These are phyloP conservation scores for Fistularia tabacaria DNA, from an alignment of 2,797 vertebrate species.

Conservation along the genomic window DNA sequence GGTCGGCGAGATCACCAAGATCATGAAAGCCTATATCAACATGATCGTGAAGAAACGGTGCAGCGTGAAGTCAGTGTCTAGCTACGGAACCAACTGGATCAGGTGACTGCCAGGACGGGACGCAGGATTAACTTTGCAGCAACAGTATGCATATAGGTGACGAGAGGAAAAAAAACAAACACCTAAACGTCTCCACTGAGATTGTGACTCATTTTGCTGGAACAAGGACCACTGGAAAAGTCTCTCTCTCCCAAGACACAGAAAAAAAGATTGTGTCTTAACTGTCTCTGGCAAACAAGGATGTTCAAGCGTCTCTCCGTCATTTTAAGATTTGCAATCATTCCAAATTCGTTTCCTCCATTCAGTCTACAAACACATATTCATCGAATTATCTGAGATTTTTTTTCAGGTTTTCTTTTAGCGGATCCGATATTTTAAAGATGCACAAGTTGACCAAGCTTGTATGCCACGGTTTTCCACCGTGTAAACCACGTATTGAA, in stretches of 20 bases:
- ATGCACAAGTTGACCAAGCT: neutral
- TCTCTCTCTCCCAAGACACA: conserved; percentile 8
- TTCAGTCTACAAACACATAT: conserved; percentile 18
- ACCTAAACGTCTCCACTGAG: conserved; percentile 1
- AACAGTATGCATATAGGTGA: too few species aligned
- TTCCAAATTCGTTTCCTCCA: conserved; percentile 30
- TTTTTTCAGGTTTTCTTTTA: conserved; percentile 21
- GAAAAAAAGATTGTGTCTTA: conserved; percentile 1
- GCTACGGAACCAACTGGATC: conserved; percentile 82
- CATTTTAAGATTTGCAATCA: conserved; percentile 31
- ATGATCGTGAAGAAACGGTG: conserved; percentile 96
- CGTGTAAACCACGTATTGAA: too few species aligned
- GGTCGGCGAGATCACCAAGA: conserved; percentile 93
- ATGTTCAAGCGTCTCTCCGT: conserved; percentile 24
- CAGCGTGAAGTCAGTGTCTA: conserved; percentile 85
- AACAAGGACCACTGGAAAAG: conserved; percentile 3
- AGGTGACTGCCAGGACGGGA: conserved; percentile 71
- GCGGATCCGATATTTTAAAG: conserved; percentile 4
- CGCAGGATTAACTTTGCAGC: neutral
- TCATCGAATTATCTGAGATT: conserved; percentile 8
- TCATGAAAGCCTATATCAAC: conserved; percentile 96
- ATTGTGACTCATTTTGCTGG: neutral
- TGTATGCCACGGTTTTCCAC: neutral
- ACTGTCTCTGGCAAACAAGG: conserved; percentile 24
- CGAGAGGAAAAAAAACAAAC: too few species aligned